Evolutionary conservation across 2,888 invertebrate species (phyloP).

Genomic region (Antheraea yamamai): DNA sequence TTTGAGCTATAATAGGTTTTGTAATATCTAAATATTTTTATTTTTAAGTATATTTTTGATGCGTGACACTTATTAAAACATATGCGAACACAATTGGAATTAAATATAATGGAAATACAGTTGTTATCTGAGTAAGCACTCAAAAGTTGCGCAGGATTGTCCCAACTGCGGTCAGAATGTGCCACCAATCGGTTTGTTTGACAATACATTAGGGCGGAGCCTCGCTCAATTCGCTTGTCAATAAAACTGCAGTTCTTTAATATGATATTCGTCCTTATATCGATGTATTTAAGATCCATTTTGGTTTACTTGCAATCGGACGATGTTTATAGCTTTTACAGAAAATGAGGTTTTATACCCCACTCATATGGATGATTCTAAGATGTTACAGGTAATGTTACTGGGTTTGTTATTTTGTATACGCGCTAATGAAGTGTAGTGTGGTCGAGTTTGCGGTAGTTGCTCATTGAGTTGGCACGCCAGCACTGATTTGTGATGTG

Average conservation of each 20-base stretch:
- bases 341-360: conserved; percentile 42
- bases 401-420: conserved; percentile 71
- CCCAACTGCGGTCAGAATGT: conserved; percentile 48
- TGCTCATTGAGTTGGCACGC: conserved; percentile 77
- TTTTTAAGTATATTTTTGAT: not conserved
- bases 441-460: conserved; percentile 76
- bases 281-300: conserved; percentile 13
- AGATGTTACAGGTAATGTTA: conserved; percentile 36
- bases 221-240: conserved; percentile 41
- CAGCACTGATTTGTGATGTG: conserved; percentile 69
- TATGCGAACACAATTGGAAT: conserved; percentile 15
- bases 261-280: conserved; percentile 18
- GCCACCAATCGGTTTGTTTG: conserved; percentile 73
- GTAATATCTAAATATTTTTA: not conserved
- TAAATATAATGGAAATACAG: conserved; percentile 38
- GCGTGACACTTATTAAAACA: not conserved
- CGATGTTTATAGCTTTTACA: conserved; percentile 12
- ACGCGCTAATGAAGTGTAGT: conserved; percentile 76
- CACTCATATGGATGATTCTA: conserved; percentile 45
- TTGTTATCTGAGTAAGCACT: conserved; percentile 56
- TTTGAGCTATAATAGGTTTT: not conserved
- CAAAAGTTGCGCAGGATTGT: conserved; percentile 74
- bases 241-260: conserved; percentile 23
- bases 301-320: not conserved
- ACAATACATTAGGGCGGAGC: conserved; percentile 69